Base-by-base conservation (phyloP, 1,140 invertebrate genomes). In the Drosophila miranda region DNA sequence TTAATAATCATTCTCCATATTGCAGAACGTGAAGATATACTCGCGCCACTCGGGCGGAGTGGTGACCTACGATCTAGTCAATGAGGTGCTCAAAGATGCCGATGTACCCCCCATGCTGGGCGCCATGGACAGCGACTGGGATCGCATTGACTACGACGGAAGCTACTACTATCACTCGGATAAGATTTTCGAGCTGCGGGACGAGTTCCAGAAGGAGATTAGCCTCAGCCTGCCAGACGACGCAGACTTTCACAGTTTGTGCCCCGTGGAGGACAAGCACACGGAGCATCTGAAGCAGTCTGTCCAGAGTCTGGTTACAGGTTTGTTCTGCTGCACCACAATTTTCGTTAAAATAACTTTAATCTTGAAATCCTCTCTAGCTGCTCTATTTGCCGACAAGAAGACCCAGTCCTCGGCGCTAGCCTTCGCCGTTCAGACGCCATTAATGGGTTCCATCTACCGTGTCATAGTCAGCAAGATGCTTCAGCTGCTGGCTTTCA, bases 31-130 rank as follows among this genome's bases (percentile, higher is more conserved):
- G 0, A 91, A 91, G 75, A 89, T 79, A 3, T 91, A 89, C 50
- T 62, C 90, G 0, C 75, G 89, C 0, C 90, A 91, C 53, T 90
- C 89, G 1, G 90, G 88, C 30, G 90, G 90, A 6, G 58, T 72
- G 2, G 84, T 90, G 0, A 91, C 90, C 16, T 90, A 83, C 30
- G 89, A 91, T 50, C 50, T 91, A 30, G 89, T 90, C n/a, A 91
- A 91, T 54, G 90, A 91, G 56, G 90, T 91, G 23, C 76, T 91
- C 7, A 78, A 88, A 23, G 88, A 91, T 58, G 69, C 79, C 0
- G 87, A 91, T 59, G 86, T 89, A 6, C 88, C 89, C 5, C 89
- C 89, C 5, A 82, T 84, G 58, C 58, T 91, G 28, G 90, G 90
- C 5, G 82, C 90, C 8, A 82, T 89, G 77, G 87, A 91, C 56